Evolutionary conservation across 2,888 invertebrate genomes (phyloP).

Genomic region (Spodoptera picta): DNA sequence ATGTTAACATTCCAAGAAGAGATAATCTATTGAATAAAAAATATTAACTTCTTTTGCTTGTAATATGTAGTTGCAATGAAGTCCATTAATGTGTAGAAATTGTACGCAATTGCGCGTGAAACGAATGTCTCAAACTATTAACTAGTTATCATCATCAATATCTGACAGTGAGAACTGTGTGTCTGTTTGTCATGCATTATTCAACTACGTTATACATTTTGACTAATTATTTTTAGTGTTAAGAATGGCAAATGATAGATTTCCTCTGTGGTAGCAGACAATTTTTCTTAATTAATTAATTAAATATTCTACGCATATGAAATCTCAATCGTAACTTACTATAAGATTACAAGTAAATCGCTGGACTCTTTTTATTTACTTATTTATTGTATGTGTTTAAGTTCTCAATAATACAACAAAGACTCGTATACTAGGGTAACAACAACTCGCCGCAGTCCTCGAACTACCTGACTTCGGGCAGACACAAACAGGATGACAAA

Average conservation of each 20-base stretch:
- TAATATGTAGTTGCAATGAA: neutral
- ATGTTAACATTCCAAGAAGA: too few relatives aligned
- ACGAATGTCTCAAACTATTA: neutral
- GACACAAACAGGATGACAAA: slow-evolving; percentile 73
- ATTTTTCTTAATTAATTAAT: too few relatives aligned
- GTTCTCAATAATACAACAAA: too few relatives aligned
- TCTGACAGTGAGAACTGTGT: slow-evolving; percentile 11
- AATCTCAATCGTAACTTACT: too few relatives aligned
- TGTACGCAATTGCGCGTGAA: slow-evolving; percentile 28
- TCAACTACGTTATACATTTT: neutral
- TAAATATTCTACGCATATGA: too few relatives aligned
- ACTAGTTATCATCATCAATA: slow-evolving; percentile 18
- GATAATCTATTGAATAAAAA: too few relatives aligned
- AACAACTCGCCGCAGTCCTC: slow-evolving; percentile 79
- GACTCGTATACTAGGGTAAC: slow-evolving; percentile 45
- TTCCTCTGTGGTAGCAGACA: too few relatives aligned
- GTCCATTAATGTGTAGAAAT: slow-evolving; percentile 34
- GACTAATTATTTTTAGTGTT: too few relatives aligned
- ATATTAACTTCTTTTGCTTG: slow-evolving; percentile 25
- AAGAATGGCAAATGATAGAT: too few relatives aligned
- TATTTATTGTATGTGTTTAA: too few relatives aligned
- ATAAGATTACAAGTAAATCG: too few relatives aligned
- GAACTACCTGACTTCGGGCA: slow-evolving; percentile 75
- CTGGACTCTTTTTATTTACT: too few relatives aligned
- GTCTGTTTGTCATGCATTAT: neutral